These are phyloP conservation scores for Harpalus rubripes DNA, from an alignment of 2,888 invertebrate genomes.

Conservation along the genomic window DNA sequence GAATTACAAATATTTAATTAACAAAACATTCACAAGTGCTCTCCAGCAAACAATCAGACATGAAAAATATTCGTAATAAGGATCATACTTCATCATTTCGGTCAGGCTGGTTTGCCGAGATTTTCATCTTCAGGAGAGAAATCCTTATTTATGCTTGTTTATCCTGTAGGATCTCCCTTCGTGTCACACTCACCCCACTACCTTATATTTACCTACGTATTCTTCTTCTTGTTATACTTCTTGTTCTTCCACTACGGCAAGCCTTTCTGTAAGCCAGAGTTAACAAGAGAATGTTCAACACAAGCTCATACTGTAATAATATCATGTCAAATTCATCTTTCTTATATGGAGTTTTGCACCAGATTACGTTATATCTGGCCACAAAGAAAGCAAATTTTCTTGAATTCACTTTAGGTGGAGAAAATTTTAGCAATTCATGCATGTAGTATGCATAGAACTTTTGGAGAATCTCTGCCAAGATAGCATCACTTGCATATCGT, in stretches of 20 bases:
- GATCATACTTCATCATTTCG: slow-evolving; percentile 62
- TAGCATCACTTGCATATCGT: slow-evolving; percentile 5
- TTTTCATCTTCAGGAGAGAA: slow-evolving; percentile 68
- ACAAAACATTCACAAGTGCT: slow-evolving; percentile 36
- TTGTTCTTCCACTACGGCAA: slow-evolving; percentile 41
- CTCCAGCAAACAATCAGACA: slow-evolving; percentile 43
- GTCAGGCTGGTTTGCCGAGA: slow-evolving; percentile 50
- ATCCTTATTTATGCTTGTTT: slow-evolving; percentile 73
- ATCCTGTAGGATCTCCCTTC: slow-evolving; percentile 68
- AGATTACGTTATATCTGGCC: slow-evolving; percentile 50
- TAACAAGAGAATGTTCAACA: slow-evolving; percentile 64
- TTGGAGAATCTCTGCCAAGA: slow-evolving; percentile 10
- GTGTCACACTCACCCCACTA: slow-evolving; percentile 6
- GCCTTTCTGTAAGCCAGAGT: slow-evolving; percentile 60
- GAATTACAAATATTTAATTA: slow-evolving; percentile 61
- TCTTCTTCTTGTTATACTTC: slow-evolving; percentile 54
- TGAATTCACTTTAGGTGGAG: slow-evolving; percentile 58
- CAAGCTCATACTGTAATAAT: slow-evolving; percentile 64
- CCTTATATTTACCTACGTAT: slow-evolving; percentile 61
- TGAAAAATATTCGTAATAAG: slow-evolving; percentile 57
- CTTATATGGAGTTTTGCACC: slow-evolving; percentile 58
- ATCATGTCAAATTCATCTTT: slow-evolving; percentile 66
- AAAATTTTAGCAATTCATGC: slow-evolving; percentile 56
- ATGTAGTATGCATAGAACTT: slow-evolving; percentile 46
- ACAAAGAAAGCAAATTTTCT: slow-evolving; percentile 53